Percentiles rank a stretch among this genome's conserved stretches.
Conservation (phyloP, 1,140 invertebrate genomes). For the Cydia amplana region DNA sequence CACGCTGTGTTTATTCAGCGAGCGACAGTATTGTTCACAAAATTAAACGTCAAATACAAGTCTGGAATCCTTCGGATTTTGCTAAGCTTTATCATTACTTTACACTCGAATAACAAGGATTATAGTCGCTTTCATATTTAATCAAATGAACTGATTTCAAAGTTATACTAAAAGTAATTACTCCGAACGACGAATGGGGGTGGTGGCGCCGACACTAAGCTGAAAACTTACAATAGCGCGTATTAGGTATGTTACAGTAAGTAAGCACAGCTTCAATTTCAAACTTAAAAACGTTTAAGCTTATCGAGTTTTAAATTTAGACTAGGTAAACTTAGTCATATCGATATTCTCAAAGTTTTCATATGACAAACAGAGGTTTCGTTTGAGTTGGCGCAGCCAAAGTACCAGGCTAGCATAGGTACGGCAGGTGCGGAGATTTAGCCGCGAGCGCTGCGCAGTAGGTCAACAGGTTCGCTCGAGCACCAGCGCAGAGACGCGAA, state of each 20-base stretch:
- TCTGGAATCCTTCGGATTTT: background rate
- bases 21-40: conserved; percentile 37
- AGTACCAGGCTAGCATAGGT: conserved; percentile 43
- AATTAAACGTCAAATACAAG: conserved; percentile 42
- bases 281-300: conserved; percentile 8
- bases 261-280: background rate
- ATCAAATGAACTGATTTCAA: conserved; percentile 4
- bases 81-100: background rate
- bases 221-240: background rate
- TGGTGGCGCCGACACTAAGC: background rate
- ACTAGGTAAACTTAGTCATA: background rate
- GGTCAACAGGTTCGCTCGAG: conserved; percentile 69
- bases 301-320: background rate
- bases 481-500: conserved; percentile 54
- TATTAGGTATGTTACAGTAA: background rate
- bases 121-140: background rate
- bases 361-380: conserved; percentile 47
- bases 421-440: conserved; percentile 58
- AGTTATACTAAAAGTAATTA: background rate
- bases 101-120: background rate
- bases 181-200: background rate
- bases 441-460: conserved; percentile 57
- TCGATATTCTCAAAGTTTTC: conserved; percentile 14
- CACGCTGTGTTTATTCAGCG: conserved; percentile 12
- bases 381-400: conserved; percentile 33